Base-by-base conservation (phyloP, 2,888 invertebrate species). In the Eugnorisma glareosa region DNA sequence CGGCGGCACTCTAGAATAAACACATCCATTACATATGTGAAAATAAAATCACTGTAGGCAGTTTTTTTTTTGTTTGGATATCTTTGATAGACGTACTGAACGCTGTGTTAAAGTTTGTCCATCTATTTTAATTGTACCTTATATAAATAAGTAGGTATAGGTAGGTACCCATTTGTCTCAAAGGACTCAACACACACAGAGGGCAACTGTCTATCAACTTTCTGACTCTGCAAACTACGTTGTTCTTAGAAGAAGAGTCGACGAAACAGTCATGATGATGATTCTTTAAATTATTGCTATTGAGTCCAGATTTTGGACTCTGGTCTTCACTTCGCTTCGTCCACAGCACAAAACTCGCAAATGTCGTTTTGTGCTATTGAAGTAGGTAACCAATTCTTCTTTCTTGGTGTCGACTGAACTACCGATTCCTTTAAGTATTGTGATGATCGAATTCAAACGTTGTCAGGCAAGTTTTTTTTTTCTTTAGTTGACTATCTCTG, bases 401-500 rank as follows among this genome's bases (percentile, higher is more conserved):
- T 70, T 40, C 40, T 31, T 71, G 24, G 31, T 54, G 40, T 40
- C 51, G 21, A 40, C 31, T 13, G 71, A 31, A 28, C 35, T 45
- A 35, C 43, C n/a, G 31, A 35, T 35, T n/a, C 6, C 28, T 54
- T 51, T 70, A 6, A 28, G 8, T 21, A 10, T n/a, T 24, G 15
- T n/a, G 18, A 40, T 7, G 10, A 4, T 57, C 21, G 13, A 24
- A 71, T 40, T 73, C 4, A 15, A 35, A 57, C n/a, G 21, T 73
- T 43, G 5, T 21, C 28, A 18, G 15, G 4, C 13, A 48, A 21
- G n/a, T n/a, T n/a, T 13, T 13, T 21, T 11, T 61, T 66, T 45
- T 37, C 61, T n/a, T 48, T 54, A 48, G 85, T 75, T 28, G 13
- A 40, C 83, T 45, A 84, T 81, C 66, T 91, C 84, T 94, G 93